Conservation (phyloP, 2,888 invertebrate genomes). For the Brachypalpus laphriformis region DNA sequence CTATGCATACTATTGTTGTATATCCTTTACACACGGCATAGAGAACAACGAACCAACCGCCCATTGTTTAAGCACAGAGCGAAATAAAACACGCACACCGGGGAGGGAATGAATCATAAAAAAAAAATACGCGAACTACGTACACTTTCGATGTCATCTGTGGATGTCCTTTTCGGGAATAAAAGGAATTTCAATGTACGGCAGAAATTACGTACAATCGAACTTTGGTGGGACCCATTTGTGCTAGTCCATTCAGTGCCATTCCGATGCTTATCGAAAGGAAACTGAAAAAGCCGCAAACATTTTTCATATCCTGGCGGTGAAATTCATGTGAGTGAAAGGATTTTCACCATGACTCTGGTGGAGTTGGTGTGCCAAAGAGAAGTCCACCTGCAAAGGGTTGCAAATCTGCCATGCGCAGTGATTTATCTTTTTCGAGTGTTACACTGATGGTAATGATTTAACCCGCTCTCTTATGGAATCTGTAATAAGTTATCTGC, state of each 20-base stretch:
- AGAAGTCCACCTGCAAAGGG: neutral
- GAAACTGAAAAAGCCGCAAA: conserved; percentile 60
- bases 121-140: conserved; percentile 20
- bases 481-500: neutral
- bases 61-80: conserved; percentile 30
- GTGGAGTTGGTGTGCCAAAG: neutral
- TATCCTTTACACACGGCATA: conserved; percentile 32
- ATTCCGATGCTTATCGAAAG: conserved; percentile 65
- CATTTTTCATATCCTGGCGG: conserved; percentile 13
- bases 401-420: conserved; percentile 25
- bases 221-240: neutral
- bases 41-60: conserved; percentile 30
- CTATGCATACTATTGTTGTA: conserved; percentile 1
- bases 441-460: neutral
- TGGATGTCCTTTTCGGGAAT: conserved; percentile 41
- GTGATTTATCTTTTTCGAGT: neutral
- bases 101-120: conserved; percentile 16
- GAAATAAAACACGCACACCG: conserved; percentile 36
- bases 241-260: conserved; percentile 15
- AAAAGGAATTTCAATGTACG: neutral
- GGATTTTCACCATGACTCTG: conserved; percentile 34
- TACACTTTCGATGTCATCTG: conserved; percentile 31
- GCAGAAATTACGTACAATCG: conserved; percentile 49
- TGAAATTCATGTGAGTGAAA: conserved; percentile 33
- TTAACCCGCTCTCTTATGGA: conserved; percentile 13